Base-by-base conservation (phyloP, 2,888 invertebrate genomes). In the Epinotia ramella region DNA sequence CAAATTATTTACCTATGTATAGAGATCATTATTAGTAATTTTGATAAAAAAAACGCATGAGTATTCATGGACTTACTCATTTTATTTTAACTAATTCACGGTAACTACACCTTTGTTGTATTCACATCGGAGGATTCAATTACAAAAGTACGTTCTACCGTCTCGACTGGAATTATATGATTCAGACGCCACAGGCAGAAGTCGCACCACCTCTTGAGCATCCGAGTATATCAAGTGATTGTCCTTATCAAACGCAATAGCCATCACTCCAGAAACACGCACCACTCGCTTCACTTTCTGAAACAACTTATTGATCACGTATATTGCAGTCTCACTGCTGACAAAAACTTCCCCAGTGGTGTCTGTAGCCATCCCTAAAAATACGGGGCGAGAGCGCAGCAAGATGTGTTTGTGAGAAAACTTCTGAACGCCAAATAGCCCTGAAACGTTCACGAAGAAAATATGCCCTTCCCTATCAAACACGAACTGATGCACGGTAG, bases 181-280 rank as follows among this genome's bases (percentile, higher is more conserved):
- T 69, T 67, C 68, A 49, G 59, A 64, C 18, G 59, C 60, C 53
- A 88, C 79, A 0, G 88, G 86, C 3, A 87, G 73, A 1, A 93
- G 78, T 59, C 90, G 84, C 0, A 89, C 81, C 12, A 93, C 80
- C 59, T 92, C 90, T 24, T 88, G 91, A 0, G 91, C 91, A 81
- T 91, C 88, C 0, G 93, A 90, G 84, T 93, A 93, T 49, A 93
- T 90, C 0, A 93, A 79, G 78, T 91, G 84, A 73, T 93, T 92
- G 6, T 81, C 73, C 18, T 78, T 87, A 79, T 93, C 93, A 76
- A 93, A 93, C 0, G 91, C 82, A 63, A 93, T 80, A 1, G 90
- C 91, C 11, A 92, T 73, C 0, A 91, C 89, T 3, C 92, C 91
- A 53, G 87, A 87, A 0, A 91, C 75, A 33, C 81, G 87, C 0